A percentile compares a stretch with the other conserved stretches of the same genome.
Conservation (phyloP, 2,113 vertebrate species). For the Dunckerocampus dactyliophorus region DNA sequence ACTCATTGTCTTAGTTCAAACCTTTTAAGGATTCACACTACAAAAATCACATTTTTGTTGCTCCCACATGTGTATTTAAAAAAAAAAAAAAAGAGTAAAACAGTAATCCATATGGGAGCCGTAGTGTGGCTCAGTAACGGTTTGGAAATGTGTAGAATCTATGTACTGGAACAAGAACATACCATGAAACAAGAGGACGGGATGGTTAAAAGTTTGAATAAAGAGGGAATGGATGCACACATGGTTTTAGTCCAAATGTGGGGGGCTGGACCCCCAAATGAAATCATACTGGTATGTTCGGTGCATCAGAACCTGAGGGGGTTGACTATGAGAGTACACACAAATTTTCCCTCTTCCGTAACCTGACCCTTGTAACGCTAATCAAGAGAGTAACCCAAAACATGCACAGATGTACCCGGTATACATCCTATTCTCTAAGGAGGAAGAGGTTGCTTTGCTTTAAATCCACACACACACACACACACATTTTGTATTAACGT, state of each 20-base stretch:
- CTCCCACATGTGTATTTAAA: neutral
- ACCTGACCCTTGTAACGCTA: constrained; percentile 50
- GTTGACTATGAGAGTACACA: constrained; percentile 9
- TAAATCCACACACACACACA: neutral
- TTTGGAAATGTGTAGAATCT: constrained; percentile 35
- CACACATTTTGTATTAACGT: too few relatives aligned
- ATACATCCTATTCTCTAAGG: constrained; percentile 28
- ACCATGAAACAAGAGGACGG: constrained; percentile 36
- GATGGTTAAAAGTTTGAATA: constrained; percentile 36
- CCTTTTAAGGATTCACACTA: constrained; percentile 3
- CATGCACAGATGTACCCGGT: constrained; percentile 22
- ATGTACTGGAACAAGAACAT: constrained; percentile 30
- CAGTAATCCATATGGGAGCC: constrained; percentile 14
- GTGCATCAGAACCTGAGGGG: constrained; percentile 44
- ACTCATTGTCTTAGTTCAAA: constrained; percentile 47
- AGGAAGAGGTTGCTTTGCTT: neutral
- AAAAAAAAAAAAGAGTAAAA: constrained; percentile 13
- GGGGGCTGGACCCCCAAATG: constrained; percentile 38
- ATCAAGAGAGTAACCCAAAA: constrained; percentile 43
- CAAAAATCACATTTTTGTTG: constrained; percentile 4
- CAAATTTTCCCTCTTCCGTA: constrained; percentile 46
- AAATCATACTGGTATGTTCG: constrained; percentile 30
- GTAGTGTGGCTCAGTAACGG: constrained; percentile 14
- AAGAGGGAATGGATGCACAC: constrained; percentile 43
- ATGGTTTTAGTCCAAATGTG: constrained; percentile 54